Evolutionary conservation across 2,113 vertebrate species (phyloP), one percentile per base, ranked within the genome.

Genomic region (Crotalus helleri): DNA sequence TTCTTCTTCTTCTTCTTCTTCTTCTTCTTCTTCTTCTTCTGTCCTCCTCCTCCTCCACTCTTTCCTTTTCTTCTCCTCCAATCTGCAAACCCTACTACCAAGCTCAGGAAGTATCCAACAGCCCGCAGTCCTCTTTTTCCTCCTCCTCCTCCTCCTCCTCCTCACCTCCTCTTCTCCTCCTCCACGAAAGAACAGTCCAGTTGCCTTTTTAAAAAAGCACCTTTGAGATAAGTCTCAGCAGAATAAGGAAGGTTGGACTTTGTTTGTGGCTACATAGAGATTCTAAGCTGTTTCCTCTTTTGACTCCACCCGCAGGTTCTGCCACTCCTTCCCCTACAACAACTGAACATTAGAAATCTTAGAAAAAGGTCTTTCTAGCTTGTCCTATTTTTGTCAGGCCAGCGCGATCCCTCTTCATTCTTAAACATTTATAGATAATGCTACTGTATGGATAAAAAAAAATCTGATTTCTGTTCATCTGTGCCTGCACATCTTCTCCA

Each of bases 401-500:
- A 5, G 2, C 19, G 2, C 13, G 2, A 74, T 74, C 17, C 69
- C 69, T 33, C 15, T 74, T 74, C n/a, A 19, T 74, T 74, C 19
- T 33, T 33, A 6, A 74, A 74, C n/a, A 74, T 74, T 33, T 74
- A 33, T 74, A 17, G 1, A 24, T 85, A 21, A 86, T 74, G 17
- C 44, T 33, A 23, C 23, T 61, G 8, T 26, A 1, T 26, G 24
- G 9, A 54, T 54, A 54, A 12, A 54, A 54, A 21, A 46, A 39
- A 39, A 2, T 46, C 24, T 49, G 23, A 5, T 19, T 49, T 61
- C n/a, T 24, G 9, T 55, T 74, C 39, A 4, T 61, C 95, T 91
- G 44, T 85, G 24, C 93, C 91, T 86, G 93, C 92, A 94, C 90
- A 81, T 21, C 4, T 39, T 89, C 49, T 85, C 88, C 89, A 89